A percentile compares a stretch with the other conserved stretches of the same genome.
These are phyloP conservation scores for Tethea ocularis DNA, from an alignment of 2,888 invertebrate genomes.

Conservation along the genomic window DNA sequence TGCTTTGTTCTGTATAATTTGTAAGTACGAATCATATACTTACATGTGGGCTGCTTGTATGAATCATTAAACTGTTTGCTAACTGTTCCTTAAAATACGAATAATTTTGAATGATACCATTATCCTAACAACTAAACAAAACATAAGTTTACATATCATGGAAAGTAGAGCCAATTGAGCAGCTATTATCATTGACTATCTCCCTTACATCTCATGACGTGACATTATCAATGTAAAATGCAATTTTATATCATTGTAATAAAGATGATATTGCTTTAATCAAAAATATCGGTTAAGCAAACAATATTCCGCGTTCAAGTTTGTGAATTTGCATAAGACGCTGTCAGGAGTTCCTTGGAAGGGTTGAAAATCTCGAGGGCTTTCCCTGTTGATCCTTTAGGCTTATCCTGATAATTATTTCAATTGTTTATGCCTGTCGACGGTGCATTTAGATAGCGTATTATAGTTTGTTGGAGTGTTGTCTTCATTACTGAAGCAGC, in stretches of 20 bases:
- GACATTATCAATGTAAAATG: constrained; percentile 19
- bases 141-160: constrained; percentile 67
- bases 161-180: constrained; percentile 74
- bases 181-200: constrained; percentile 54
- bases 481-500: constrained; percentile 71
- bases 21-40: no score
- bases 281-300: constrained; percentile 5
- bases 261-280: constrained; percentile 25
- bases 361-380: constrained; percentile 80
- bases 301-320: constrained; percentile 45
- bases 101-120: constrained; percentile 11
- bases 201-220: constrained; percentile 33
- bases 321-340: constrained; percentile 82
- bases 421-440: constrained; percentile 83
- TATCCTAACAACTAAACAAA: constrained; percentile 50
- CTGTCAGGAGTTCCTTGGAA: constrained; percentile 73
- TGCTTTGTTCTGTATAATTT: no score
- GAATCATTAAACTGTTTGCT: no score
- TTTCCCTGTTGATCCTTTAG: constrained; percentile 71
- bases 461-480: constrained; percentile 78
- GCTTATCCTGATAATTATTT: constrained; percentile 84
- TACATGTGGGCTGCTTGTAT: no score
- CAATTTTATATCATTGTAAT: constrained; percentile 2
- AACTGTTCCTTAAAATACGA: not conserved
- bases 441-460: constrained; percentile 82